Base-by-base conservation (phyloP, 1,140 invertebrate species). In the Araneus ventricosus region DNA sequence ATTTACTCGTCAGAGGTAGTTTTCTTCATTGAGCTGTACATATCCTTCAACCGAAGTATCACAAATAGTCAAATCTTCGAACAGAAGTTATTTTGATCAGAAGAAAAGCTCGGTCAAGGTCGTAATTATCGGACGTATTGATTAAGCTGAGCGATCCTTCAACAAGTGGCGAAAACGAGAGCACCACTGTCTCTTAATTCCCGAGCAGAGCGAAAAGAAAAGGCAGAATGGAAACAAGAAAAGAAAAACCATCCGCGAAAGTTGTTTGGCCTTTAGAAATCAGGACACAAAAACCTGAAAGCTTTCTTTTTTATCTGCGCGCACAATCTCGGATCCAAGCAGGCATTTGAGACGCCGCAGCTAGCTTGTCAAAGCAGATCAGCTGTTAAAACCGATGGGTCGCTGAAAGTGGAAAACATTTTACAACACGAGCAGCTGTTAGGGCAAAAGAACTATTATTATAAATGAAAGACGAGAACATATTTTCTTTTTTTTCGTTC, bases 251-350 rank as follows among this genome's bases (percentile, higher is more conserved):
- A 61, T 61, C 85, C 59, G 85, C 85, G 85, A 87, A 87, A 87
- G 85, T 87, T 87, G 85, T 87, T 87, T 87, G 85, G 85, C 85
- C 85, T 87, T 87, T 87, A 63, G 85, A 63, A 87, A 87, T 87
- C 59, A 61, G 85, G 57, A 63, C 57, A 57, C 27, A 45, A 57
- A 82, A 84, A 84, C 80, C 37, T 84, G 80, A 84, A 84, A 84
- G 41, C n/a, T 75, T 75, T 34, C 27, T 75, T 75, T 75, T 75
- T 75, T 75, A 75, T 75, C 67, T 75, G 27, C 14, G 59, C 30
- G 34, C 67, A 1, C 67, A 34, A 75, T 75, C 67, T 75, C 24
- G 24, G 61, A 67, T 67, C 27, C 61, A 14, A 75, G 67, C 67
- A 75, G 67, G 30, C 67, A 75, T 75, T 75, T 22, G 67, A 75